Evolutionary conservation across 2,797 vertebrate genomes (phyloP).

Genomic region (Bufotes viridis): DNA sequence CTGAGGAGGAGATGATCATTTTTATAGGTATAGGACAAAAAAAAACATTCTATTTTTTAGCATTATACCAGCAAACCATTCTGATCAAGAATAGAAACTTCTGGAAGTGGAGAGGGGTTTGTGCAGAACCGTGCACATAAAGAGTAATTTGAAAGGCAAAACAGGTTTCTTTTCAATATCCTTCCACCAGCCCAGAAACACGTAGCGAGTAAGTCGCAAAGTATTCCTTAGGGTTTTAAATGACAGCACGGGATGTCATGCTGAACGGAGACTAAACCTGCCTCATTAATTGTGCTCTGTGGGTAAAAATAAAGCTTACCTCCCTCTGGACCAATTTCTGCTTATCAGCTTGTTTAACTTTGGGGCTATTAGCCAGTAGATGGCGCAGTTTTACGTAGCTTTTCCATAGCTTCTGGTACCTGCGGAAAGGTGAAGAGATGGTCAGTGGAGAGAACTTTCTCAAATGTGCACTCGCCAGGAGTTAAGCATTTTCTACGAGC

Average conservation of each 20-base stretch:
- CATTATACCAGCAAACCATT: not conserved
- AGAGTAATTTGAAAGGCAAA: constrained; percentile 36
- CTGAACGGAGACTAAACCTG: constrained; percentile 47
- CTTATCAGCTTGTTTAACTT: constrained; percentile 98
- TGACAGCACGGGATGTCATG: constrained; percentile 47
- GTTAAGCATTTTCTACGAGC: not conserved
- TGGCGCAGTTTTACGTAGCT: constrained; percentile 98
- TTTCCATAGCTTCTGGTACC: constrained; percentile 99
- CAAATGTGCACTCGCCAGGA: not conserved
- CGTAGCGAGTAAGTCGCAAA: constrained; percentile 41
- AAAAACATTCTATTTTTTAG: not conserved
- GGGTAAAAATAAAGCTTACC: constrained; percentile 74
- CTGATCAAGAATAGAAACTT: not conserved
- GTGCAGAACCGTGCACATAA: constrained; percentile 4
- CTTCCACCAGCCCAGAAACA: not conserved
- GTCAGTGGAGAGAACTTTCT: not conserved
- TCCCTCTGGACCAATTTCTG: constrained; percentile 97
- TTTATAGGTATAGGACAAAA: not conserved
- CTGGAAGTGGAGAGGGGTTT: not conserved
- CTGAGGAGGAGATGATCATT: not conserved
- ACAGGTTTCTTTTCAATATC: constrained; percentile 21
- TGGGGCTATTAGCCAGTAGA: constrained; percentile 97
- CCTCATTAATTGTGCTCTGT: constrained; percentile 59
- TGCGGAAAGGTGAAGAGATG: constrained; percentile 64
- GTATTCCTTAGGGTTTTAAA: constrained; percentile 48